These are phyloP conservation scores for Rhinogobio ventralis DNA, from an alignment of 2,797 vertebrate genomes.

Conservation along the genomic window DNA sequence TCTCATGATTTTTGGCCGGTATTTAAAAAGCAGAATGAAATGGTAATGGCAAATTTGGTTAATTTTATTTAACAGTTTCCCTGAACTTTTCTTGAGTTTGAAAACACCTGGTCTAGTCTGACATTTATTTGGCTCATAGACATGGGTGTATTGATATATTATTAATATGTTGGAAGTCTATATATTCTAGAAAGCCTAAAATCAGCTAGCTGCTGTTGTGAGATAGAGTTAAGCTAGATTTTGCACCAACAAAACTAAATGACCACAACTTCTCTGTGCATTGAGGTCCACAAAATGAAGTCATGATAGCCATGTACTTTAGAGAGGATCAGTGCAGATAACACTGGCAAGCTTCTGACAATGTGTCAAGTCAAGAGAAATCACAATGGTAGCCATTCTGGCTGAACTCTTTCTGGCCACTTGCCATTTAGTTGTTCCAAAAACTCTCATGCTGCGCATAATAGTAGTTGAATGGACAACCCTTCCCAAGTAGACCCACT, in stretches of 20 bases:
- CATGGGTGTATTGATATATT: not conserved
- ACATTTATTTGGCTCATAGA: not conserved
- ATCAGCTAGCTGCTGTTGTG: not conserved
- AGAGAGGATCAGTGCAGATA: not conserved
- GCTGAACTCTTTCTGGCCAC: slow-evolving; percentile 25
- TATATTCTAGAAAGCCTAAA: not conserved
- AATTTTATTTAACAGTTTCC: not conserved
- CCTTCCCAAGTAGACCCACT: not conserved
- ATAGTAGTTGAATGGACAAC: slow-evolving; percentile 4
- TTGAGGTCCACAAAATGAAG: slow-evolving; percentile 1
- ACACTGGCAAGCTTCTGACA: slow-evolving; percentile 15
- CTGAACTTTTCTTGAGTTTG: not conserved
- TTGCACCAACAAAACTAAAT: not conserved
- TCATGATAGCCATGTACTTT: slow-evolving; percentile 2
- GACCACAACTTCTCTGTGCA: not conserved
- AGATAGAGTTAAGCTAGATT: not conserved
- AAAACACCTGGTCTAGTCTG: not conserved
- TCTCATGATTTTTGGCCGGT: not conserved
- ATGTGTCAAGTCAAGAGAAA: slow-evolving; percentile 4
- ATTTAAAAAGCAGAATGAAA: not conserved
- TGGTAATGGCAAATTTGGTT: not conserved
- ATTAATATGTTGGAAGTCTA: not conserved
- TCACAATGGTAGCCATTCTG: slow-evolving; percentile 33
- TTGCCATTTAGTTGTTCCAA: slow-evolving; percentile 26
- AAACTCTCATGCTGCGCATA: slow-evolving; percentile 7